These are phyloP conservation scores for Phyllostomus discolor DNA, from an alignment of 2,113 vertebrate species.

Conservation along the genomic window DNA sequence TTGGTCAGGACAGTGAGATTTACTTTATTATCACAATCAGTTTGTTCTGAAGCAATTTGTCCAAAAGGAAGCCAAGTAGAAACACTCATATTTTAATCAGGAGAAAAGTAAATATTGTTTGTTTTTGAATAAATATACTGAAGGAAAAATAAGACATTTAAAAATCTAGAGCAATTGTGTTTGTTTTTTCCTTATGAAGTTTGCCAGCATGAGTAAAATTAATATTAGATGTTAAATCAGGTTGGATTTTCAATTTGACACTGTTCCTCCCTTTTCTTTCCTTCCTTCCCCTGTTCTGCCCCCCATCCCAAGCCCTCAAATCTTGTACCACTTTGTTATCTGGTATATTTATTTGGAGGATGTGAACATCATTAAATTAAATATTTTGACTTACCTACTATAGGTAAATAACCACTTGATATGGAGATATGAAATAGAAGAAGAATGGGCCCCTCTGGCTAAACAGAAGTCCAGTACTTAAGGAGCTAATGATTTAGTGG, in stretches of 20 bases:
- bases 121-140: background rate
- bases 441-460: background rate
- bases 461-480: background rate
- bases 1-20: background rate
- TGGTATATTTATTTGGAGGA: background rate
- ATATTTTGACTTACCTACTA: background rate
- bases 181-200: background rate
- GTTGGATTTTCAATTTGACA: background rate
- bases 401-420: background rate
- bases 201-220: background rate
- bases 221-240: background rate
- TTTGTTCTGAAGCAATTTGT: slow-evolving; percentile 22
- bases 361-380: background rate
- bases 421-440: background rate
- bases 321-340: background rate
- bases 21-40: background rate
- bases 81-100: background rate
- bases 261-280: background rate
- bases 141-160: background rate
- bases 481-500: background rate
- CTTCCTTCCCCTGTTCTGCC: background rate
- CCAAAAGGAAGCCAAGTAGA: background rate
- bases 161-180: background rate
- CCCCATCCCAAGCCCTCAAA: fast-evolving
- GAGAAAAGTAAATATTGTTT: slow-evolving; percentile 19